Evolutionary conservation across 2,113 vertebrate species (phyloP).

Genomic region (Tetraodon nigroviridis): DNA sequence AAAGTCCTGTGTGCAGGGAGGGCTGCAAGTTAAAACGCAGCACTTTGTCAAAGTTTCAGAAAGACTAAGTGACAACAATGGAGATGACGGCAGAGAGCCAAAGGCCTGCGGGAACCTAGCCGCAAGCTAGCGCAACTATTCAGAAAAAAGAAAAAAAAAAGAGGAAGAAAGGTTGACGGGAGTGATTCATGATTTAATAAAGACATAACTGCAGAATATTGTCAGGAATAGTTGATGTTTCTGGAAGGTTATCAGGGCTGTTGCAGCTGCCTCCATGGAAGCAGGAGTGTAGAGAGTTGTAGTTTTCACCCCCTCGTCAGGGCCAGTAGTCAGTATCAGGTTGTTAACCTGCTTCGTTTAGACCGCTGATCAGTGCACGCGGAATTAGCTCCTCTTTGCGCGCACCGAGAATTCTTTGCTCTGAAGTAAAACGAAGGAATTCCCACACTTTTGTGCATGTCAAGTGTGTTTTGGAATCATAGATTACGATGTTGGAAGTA

Average conservation of each 20-base stretch:
- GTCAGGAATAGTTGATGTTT: conserved; percentile 1
- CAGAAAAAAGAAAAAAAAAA: neutral
- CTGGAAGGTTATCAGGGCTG: neutral
- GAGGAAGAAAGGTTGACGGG: conserved; percentile 14
- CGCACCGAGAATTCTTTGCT: neutral
- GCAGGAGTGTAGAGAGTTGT: neutral
- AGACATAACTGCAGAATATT: conserved; percentile 6
- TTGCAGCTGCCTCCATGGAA: neutral
- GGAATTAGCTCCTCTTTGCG: too few species aligned
- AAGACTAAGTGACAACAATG: conserved; percentile 47
- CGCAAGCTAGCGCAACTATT: conserved; percentile 9
- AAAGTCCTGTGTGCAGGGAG: conserved; percentile 33
- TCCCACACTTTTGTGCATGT: too few species aligned
- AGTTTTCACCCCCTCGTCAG: too few species aligned
- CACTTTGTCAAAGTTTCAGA: conserved; percentile 54
- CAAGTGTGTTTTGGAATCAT: too few species aligned
- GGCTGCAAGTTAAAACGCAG: conserved; percentile 49
- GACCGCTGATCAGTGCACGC: neutral
- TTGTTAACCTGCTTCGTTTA: too few species aligned
- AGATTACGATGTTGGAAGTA: too few species aligned
- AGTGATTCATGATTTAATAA: conserved; percentile 25
- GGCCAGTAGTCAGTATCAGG: too few species aligned
- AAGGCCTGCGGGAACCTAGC: conserved; percentile 24
- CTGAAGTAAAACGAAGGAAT: too few species aligned
- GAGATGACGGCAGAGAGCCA: conserved; percentile 40